Conservation (phyloP, 2,113 vertebrate genomes). For the Cnemophilus loriae region DNA sequence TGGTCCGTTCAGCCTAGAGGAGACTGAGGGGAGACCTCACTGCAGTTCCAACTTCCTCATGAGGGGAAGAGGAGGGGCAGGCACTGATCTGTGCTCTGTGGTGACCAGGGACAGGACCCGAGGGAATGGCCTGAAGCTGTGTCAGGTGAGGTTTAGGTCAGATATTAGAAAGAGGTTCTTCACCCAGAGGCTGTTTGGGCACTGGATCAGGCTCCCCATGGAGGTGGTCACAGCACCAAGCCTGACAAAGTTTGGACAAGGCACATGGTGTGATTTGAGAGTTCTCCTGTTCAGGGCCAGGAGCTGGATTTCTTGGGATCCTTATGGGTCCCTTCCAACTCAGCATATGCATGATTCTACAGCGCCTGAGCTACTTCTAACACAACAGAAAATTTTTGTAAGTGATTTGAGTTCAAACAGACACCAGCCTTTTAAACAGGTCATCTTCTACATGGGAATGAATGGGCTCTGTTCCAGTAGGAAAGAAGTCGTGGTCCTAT, state of each 20-base stretch:
- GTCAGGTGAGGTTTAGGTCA: background rate
- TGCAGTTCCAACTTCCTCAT: background rate
- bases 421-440: background rate
- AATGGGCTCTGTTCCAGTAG: background rate
- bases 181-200: background rate
- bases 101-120: rapidly evolving
- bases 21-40: background rate
- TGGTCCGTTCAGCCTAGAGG: background rate
- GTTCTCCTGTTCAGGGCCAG: background rate
- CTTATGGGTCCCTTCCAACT: background rate
- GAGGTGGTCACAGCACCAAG: background rate
- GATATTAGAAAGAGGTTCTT: background rate
- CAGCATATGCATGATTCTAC: background rate
- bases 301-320: background rate
- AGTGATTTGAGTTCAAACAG: background rate
- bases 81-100: background rate
- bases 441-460: background rate
- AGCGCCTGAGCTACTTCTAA: background rate
- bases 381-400: background rate
- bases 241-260: background rate
- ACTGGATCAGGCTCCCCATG: background rate
- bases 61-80: background rate
- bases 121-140: background rate
- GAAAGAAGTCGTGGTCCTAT: background rate
- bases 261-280: background rate